Percentiles rank a stretch among this genome's conserved stretches.
These are phyloP conservation scores for Agrochola lota DNA, from an alignment of 2,888 invertebrate genomes.

Conservation along the genomic window DNA sequence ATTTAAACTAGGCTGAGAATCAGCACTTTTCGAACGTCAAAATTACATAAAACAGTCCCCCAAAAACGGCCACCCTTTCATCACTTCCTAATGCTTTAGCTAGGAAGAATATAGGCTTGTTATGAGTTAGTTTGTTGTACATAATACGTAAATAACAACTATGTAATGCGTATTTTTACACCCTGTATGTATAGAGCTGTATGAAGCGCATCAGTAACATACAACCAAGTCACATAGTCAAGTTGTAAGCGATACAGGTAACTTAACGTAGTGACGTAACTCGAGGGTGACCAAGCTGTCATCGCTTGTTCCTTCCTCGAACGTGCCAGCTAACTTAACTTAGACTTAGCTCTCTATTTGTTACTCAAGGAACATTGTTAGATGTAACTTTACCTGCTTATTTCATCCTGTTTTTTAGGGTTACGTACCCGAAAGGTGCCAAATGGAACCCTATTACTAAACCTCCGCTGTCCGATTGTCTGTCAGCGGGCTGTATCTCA, in stretches of 20 bases:
- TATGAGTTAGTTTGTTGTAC: not conserved
- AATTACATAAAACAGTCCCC: too few relatives aligned
- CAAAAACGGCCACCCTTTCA: too few relatives aligned
- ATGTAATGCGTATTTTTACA: not conserved
- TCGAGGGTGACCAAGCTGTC: constrained; percentile 50
- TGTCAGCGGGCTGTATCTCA: too few relatives aligned
- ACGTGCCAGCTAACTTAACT: constrained; percentile 23
- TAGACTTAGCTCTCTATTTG: constrained; percentile 14
- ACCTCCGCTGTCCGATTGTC: too few relatives aligned
- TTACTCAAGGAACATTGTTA: constrained; percentile 10
- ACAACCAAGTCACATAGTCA: constrained; percentile 13
- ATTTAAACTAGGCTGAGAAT: too few relatives aligned
- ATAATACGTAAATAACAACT: not conserved
- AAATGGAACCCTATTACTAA: too few relatives aligned
- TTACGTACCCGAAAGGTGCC: too few relatives aligned
- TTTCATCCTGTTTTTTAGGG: not conserved
- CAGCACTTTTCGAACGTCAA: too few relatives aligned
- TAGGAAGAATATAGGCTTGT: too few relatives aligned
- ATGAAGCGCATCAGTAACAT: not conserved
- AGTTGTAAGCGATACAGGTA: constrained; percentile 52
- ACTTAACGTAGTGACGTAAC: constrained; percentile 34
- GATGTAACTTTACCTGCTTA: not conserved
- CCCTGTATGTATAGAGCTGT: not conserved
- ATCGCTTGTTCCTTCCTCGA: constrained; percentile 28
- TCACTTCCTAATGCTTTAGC: too few relatives aligned